Percentiles rank a stretch among this genome's conserved stretches.
These are phyloP conservation scores for Mesocentrotus franciscanus DNA, from an alignment of 53 echinoderm and acorn worm species.

Conservation along the genomic window DNA sequence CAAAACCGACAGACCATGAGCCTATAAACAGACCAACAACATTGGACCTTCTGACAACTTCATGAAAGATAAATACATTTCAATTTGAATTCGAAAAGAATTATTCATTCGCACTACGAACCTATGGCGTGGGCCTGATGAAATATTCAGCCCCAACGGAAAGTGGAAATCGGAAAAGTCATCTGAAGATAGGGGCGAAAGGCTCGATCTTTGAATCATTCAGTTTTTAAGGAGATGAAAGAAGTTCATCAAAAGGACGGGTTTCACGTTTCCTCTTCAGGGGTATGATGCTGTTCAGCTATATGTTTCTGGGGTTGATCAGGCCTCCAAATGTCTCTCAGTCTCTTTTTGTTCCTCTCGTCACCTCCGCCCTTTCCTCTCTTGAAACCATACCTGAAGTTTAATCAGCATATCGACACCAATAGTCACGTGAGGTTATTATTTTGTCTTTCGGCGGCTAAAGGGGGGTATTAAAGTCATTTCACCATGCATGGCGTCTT, in stretches of 20 bases:
- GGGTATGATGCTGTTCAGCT: not conserved
- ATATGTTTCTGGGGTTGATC: not conserved
- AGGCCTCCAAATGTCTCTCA: not conserved
- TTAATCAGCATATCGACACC: too few relatives aligned
- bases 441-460: not conserved
- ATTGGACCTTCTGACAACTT: too few relatives aligned
- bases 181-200: not conserved
- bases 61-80: too few relatives aligned
- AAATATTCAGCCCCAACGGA: too few relatives aligned
- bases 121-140: too few relatives aligned
- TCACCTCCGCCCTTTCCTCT: not conserved
- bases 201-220: not conserved
- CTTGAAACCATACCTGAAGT: too few relatives aligned
- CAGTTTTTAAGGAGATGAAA: not conserved
- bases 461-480: not conserved
- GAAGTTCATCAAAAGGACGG: not conserved
- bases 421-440: not conserved
- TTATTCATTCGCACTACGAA: too few relatives aligned
- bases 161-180: too few relatives aligned
- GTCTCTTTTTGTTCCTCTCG: not conserved
- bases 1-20: too few relatives aligned
- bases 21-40: too few relatives aligned
- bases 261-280: not conserved
- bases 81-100: too few relatives aligned
- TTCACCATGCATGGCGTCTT: not conserved